Evolutionary conservation across 2,113 vertebrate species (phyloP).

Genomic region (Recurvirostra avosetta): DNA sequence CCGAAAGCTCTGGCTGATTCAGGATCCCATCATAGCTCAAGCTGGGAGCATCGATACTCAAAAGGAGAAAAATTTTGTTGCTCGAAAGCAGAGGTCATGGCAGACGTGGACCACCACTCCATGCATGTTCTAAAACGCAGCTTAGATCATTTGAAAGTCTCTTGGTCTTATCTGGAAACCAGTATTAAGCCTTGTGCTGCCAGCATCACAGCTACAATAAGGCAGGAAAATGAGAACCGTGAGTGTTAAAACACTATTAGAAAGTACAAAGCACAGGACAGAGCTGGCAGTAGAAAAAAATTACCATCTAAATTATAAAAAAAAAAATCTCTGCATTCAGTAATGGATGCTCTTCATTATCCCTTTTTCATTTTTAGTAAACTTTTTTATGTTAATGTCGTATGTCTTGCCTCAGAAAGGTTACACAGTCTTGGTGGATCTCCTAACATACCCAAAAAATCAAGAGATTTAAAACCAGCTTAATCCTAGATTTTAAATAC

Average conservation of each 20-base stretch:
- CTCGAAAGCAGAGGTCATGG: not conserved
- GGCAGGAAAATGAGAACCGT: not conserved
- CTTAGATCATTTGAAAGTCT: not conserved
- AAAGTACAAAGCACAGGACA: not conserved
- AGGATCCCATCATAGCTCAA: not conserved
- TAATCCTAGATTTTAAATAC: not conserved
- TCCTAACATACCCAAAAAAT: not conserved
- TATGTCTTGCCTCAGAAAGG: not conserved
- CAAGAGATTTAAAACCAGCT: not conserved
- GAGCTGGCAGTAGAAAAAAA: not conserved
- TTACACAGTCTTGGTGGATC: not conserved
- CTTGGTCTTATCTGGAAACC: not conserved
- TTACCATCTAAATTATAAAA: not conserved
- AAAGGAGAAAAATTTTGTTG: not conserved
- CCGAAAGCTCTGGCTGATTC: not conserved
- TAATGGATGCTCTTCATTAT: not conserved
- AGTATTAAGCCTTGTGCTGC: not conserved
- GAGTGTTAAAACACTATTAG: not conserved
- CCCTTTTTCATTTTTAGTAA: not conserved
- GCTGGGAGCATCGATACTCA: not conserved
- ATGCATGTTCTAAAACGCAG: not conserved
- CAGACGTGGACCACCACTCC: not conserved
- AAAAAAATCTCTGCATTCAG: not conserved
- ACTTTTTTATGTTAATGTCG: fast-evolving
- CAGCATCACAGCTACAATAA: not conserved